phyloP scores from a whole-genome alignment of 2,113 vertebrate species.

The Oenanthe melanoleuca region DNA sequence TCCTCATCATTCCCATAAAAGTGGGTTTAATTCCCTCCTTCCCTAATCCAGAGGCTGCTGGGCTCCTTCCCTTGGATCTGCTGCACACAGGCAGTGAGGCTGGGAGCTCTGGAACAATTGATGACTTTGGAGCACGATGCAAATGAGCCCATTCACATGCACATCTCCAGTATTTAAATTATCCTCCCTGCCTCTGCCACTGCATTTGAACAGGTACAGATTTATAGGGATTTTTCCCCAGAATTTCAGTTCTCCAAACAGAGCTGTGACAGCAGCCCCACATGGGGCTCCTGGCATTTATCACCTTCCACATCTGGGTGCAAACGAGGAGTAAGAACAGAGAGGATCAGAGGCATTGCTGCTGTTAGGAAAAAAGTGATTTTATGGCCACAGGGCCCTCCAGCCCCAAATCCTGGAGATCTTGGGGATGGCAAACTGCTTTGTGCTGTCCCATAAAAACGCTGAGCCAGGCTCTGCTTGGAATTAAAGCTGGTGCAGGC shows the following conservation, averaged over 20 bases:
- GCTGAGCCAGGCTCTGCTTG: not conserved
- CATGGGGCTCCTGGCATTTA: fast-evolving
- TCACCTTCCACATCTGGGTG: not conserved
- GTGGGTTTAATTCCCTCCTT: fast-evolving
- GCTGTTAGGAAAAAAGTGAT: not conserved
- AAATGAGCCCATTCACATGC: not conserved
- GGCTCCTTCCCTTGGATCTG: not conserved
- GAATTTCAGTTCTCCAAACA: not conserved
- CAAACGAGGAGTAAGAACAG: not conserved
- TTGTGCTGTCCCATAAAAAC: fast-evolving
- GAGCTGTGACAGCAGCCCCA: not conserved
- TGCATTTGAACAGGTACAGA: not conserved
- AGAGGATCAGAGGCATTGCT: not conserved
- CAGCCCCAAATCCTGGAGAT: not conserved
- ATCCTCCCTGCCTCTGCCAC: not conserved
- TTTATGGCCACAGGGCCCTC: not conserved
- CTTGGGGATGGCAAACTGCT: fast-evolving
- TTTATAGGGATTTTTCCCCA: not conserved
- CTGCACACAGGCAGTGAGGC: not conserved
- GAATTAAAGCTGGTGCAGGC: fast-evolving
- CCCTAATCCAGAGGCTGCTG: fast-evolving
- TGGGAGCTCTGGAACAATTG: not conserved
- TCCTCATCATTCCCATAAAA: not conserved
- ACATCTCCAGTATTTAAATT: not conserved
- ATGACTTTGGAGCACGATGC: fast-evolving